Evolutionary conservation across 2,888 invertebrate species (phyloP), one percentile per base, ranked within the genome.

Genomic region (Tenthredo distinguenda): DNA sequence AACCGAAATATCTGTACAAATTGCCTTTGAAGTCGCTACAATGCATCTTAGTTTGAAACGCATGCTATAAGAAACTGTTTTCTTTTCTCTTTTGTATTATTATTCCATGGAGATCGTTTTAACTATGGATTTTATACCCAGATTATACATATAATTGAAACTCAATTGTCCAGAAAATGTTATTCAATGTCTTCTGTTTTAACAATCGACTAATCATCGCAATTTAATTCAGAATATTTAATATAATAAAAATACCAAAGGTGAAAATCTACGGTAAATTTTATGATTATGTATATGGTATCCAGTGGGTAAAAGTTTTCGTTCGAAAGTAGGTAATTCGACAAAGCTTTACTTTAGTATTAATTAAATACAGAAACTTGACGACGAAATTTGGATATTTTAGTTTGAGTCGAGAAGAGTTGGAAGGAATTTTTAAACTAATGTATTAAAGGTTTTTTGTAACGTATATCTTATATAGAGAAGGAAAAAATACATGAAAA

Each of bases 381-480:
- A 43, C n/a, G 15, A 21, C 5, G 15, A 47, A 43, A 15, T 76
- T 26, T 47, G 76, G 12, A 76, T 43, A 43, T 55, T 26, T 50
- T 47, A 47, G 4, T 26, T 76, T 31, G 15, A 26, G 40, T 21
- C 47, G 21, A 43, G 10, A 47, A 26, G 21, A n/a, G 76, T 40
- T 76, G 26, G n/a, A 62, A 21, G 62, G 21, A 47, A 47, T 47
- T 76, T 43, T 40, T 34, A 37, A 40, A 72, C 37, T 12, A 72
- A 72, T 72, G n/a, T 72, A 72, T 72, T 40, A 34, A 72, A 72
- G 26, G 21, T 62, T 37, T 76, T 76, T 76, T 47, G 76, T 76
- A 76, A 76, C 76, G 43, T 76, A 76, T 47, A 55, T 62, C 21
- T 26, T 47, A 76, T 76, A 76, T 47, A 47, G 47, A 26, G 40